These are phyloP conservation scores for Pocillopora verrucosa DNA, from an alignment of 64 coral and sea anemone species.

Conservation along the genomic window DNA sequence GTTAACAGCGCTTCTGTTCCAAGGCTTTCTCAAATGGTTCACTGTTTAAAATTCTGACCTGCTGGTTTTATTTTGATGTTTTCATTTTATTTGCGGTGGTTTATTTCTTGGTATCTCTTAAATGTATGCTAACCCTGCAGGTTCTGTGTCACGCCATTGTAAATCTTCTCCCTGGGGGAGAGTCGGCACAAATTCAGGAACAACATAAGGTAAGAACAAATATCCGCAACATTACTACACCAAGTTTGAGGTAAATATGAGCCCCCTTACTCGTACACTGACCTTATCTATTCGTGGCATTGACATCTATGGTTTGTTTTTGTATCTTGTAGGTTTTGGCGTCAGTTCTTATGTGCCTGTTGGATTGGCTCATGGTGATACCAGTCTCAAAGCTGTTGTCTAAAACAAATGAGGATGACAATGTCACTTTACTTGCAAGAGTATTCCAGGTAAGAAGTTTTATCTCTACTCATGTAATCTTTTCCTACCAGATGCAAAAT, in stretches of 20 bases:
- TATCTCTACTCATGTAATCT: neutral
- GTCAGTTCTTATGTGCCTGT: constrained; percentile 66
- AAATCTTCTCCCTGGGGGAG: constrained; percentile 79
- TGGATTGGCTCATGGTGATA: constrained; percentile 97
- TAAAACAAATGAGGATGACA: constrained; percentile 71
- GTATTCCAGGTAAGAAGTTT: constrained; percentile 73
- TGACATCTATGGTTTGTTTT: neutral
- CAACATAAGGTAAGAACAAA: constrained; percentile 56
- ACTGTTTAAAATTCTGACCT: no score
- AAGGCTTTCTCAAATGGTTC: no score
- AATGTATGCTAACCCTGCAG: constrained; percentile 8
- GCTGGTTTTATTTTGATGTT: no score
- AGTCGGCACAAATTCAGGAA: constrained; percentile 66
- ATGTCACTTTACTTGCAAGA: constrained; percentile 65
- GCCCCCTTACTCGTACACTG: no score
- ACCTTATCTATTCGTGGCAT: no score
- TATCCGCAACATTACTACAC: no score
- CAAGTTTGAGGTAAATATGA: no score
- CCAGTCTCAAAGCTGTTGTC: constrained; percentile 68
- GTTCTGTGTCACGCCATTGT: constrained; percentile 79
- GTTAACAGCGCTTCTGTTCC: neutral
- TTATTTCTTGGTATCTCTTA: no score
- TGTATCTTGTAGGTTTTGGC: constrained; percentile 61
- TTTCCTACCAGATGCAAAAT: no score
- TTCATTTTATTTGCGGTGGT: no score